Percentiles rank a stretch among this genome's conserved stretches.
Evolutionary conservation across 2,888 invertebrate genomes (phyloP).

Genomic region (Lissocephala sabroskyi): DNA sequence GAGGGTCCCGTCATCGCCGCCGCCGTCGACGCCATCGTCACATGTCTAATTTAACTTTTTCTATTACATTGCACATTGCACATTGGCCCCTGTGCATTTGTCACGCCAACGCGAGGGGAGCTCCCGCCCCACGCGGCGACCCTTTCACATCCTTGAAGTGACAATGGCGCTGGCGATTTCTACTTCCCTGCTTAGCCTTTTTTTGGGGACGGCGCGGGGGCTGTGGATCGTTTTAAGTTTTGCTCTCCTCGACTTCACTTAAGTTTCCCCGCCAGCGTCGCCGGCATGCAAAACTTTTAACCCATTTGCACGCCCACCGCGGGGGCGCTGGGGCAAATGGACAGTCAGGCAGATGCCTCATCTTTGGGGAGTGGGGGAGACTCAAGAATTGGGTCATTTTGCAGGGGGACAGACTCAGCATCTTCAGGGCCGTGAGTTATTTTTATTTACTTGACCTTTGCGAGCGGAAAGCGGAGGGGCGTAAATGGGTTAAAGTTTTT

Average conservation of each 20-base stretch:
- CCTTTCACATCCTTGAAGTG: constrained; percentile 44
- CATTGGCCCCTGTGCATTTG: constrained; percentile 39
- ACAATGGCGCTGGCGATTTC: constrained; percentile 33
- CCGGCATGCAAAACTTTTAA: constrained; percentile 38
- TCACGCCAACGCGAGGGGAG: constrained; percentile 28
- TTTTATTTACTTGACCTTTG: constrained; percentile 27
- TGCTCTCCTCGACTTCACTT: constrained; percentile 28
- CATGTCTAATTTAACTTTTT: constrained; percentile 65
- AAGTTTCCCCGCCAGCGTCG: constrained; percentile 24
- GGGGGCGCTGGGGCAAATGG: constrained; percentile 23
- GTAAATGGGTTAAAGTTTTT: background rate
- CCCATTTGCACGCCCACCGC: constrained; percentile 42
- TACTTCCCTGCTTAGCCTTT: background rate
- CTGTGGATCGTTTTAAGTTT: constrained; percentile 29
- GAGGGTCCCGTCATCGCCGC: background rate
- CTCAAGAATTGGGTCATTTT: constrained; percentile 42
- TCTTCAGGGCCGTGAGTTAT: background rate
- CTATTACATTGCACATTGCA: constrained; percentile 56
- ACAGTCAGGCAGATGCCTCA: constrained; percentile 3
- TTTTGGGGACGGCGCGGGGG: too few species aligned
- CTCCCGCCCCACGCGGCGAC: background rate
- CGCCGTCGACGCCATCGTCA: constrained; percentile 2
- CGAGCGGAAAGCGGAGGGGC: constrained; percentile 3
- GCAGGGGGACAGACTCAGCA: constrained; percentile 8
- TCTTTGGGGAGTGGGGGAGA: background rate